phyloP scores from a whole-genome alignment of 2,888 invertebrate species.

The Galerucella pusilla region DNA sequence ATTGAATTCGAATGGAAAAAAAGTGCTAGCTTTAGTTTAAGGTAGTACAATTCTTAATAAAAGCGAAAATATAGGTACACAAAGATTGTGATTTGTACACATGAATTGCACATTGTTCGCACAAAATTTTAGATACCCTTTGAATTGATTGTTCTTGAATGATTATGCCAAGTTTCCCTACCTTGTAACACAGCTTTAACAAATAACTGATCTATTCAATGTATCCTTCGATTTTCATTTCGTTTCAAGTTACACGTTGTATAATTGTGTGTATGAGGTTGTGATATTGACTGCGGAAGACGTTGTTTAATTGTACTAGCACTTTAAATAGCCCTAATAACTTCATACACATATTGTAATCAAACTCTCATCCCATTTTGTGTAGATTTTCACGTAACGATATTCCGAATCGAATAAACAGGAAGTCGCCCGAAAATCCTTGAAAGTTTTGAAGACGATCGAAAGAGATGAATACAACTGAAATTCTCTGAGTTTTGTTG shows the following conservation, averaged over 20 bases:
- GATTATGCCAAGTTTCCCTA: too few relatives aligned
- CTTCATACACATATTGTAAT: neutral
- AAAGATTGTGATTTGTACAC: too few relatives aligned
- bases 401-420: neutral
- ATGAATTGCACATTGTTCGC: too few relatives aligned
- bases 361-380: neutral
- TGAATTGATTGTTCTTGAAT: too few relatives aligned
- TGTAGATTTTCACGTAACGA: neutral
- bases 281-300: too few relatives aligned
- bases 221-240: neutral
- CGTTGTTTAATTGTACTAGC: neutral
- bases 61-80: too few relatives aligned
- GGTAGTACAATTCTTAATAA: too few relatives aligned
- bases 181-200: too few relatives aligned
- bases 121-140: too few relatives aligned
- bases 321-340: neutral
- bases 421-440: neutral
- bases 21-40: too few relatives aligned
- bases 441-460: neutral
- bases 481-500: neutral
- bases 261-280: neutral
- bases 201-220: neutral
- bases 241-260: neutral
- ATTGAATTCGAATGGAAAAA: too few relatives aligned
- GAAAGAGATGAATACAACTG: neutral